Base-by-base conservation (phyloP, 2,797 vertebrate species). In the Macroramphosus scolopax region DNA sequence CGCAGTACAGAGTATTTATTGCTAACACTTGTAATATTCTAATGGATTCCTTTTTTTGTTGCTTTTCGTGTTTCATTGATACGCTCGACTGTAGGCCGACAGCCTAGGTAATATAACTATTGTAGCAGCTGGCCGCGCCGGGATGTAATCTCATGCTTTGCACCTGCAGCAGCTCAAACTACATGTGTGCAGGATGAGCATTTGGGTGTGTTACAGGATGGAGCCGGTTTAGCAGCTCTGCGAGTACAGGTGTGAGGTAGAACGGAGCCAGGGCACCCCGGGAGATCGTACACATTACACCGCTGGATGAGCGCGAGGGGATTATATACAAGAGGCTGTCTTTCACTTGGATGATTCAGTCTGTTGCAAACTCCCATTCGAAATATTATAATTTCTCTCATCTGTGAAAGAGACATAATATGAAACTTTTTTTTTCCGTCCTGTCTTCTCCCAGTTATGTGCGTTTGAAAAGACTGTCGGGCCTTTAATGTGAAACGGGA, bases 41-140 rank as follows among this genome's bases (percentile, higher is more conserved):
- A 59, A 75, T 72, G 37, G 51, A 18, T 58, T 56, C 32, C 17
- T 67, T 41, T 55, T 49, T 41, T 63, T 41, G 52, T 56, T 58
- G 17, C n/a, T 48, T 36, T 44, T 71, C 48, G 37, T 58, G 58
- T 69, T 49, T 49, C 33, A 29, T 7, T 47, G 57, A 50, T 61
- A 32, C 30, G 40, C 33, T 40, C 51, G 40, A 24, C 37, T 37
- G 42, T 26, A 8, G 40, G 34, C 36, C 40, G 36, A 13, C 46
- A 34, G 30, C 32, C 35, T 48, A 35, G 14, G 40, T 49, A 11
- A 51, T 63, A 32, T 46, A 38, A 36, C 26, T 41, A 17, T 47
- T 63, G 26, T 35, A 49, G 43, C 42, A 31, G 43, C 46, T 29
- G 14, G 30, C 13, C 25, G 22, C 40, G 50, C 54, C 16, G 10